A percentile compares a stretch with the other conserved stretches of the same genome.
These are phyloP conservation scores for Epistrophe grossulariae DNA, from an alignment of 2,888 invertebrate species.

Conservation along the genomic window DNA sequence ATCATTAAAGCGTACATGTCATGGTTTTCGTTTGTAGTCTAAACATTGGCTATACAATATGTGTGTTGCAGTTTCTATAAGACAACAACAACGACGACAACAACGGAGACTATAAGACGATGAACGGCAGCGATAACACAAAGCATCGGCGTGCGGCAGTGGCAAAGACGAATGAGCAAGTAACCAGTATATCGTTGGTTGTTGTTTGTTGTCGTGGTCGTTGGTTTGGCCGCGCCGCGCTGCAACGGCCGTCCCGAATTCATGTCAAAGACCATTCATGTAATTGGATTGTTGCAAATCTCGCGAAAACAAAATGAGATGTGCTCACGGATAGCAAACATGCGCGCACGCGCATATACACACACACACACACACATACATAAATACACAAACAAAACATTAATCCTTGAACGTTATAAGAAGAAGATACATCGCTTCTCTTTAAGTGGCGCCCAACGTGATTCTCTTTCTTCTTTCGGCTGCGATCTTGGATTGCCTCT, in stretches of 20 bases:
- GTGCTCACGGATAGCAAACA: slow-evolving; percentile 75
- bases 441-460: slow-evolving; percentile 74
- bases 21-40: slow-evolving; percentile 62
- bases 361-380: neutral
- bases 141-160: slow-evolving; percentile 50
- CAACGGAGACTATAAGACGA: slow-evolving; percentile 11
- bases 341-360: slow-evolving; percentile 73
- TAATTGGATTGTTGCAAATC: slow-evolving; percentile 76
- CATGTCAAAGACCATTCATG: slow-evolving; percentile 76
- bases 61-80: slow-evolving; percentile 19
- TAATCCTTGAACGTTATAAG: neutral
- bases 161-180: slow-evolving; percentile 61
- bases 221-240: neutral
- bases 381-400: neutral
- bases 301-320: slow-evolving; percentile 76
- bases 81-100: neutral
- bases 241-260: slow-evolving; percentile 38
- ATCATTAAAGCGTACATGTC: slow-evolving; percentile 75
- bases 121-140: slow-evolving; percentile 49
- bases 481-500: slow-evolving; percentile 13
- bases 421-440: slow-evolving; percentile 56
- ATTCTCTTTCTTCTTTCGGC: slow-evolving; percentile 12
- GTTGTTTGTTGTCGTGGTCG: slow-evolving; percentile 4
- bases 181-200: slow-evolving; percentile 12
- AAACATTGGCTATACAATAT: slow-evolving; percentile 55